Base-by-base conservation (phyloP, 2,113 vertebrate species). In the Cairina moschata region DNA sequence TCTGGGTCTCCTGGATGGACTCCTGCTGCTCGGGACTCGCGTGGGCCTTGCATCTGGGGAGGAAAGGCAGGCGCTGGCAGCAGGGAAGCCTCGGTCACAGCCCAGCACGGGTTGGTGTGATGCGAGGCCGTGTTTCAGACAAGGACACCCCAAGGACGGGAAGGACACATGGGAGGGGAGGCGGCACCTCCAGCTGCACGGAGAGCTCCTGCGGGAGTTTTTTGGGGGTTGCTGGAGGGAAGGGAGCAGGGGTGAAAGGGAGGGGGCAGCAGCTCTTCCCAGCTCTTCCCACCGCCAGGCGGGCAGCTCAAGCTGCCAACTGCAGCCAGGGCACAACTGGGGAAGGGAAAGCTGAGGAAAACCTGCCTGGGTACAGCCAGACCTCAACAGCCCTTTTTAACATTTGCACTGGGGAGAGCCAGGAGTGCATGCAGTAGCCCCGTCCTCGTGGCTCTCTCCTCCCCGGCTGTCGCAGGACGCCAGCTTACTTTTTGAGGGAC, bases 401-500 rank as follows among this genome's bases (percentile, higher is more conserved):
- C 3, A 9, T 48, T 52, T 86, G 55, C 7, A 5, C 5, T 3
- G 62, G 60, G 56, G 58, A 21, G 16, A 52, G 54, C 44, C 2
- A 0, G 0, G 62, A 38, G 66, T 1, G 32, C 44, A 44, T 9
- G 52, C 38, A 7, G 36, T 0, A 85, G 52, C 66, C n/a, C 62
- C 0, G 0, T 52, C 75, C 75, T 14, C 5, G 22, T 60, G 20
- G 74, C 73, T 50, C 32, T 55, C 52, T 68, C 32, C 44, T 38
- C 55, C 66, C 52, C 0, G 2, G 3, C 66, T 15, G 1, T 6
- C 6, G 0, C 42, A 16, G 25, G 10, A 72, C 23, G 18, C 60
- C 48, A 28, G 75, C 98, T 91, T 88, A 99, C 99, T 97, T 98
- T 46, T 97, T 98, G 44, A 99, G 95, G 36, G 97, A 93, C 3